Evolutionary conservation across 2,888 invertebrate species (phyloP).

Genomic region (Hemicrepidius hirtus): DNA sequence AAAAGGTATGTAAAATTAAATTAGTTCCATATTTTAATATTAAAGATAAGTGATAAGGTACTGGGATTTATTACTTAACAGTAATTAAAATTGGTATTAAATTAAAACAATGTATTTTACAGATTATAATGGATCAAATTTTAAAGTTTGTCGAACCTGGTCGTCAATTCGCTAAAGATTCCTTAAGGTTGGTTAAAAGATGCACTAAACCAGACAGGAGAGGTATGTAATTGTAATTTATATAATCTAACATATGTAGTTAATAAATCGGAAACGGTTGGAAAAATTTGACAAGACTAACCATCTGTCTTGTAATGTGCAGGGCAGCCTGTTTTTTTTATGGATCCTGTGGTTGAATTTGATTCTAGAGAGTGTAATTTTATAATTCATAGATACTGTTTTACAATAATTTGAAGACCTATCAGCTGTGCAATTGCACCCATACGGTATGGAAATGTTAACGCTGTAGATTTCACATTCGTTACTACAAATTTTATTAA

Average conservation of each 20-base stretch:
- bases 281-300: no score
- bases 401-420: no score
- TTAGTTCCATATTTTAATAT: background rate
- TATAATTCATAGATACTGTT: no score
- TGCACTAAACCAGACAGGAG: constrained; percentile 99
- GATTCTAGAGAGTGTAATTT: no score
- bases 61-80: background rate
- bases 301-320: no score
- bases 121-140: constrained; percentile 93
- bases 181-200: constrained; percentile 97
- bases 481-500: no score
- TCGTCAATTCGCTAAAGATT: constrained; percentile 98
- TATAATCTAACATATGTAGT: constrained; percentile 18
- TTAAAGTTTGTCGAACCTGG: constrained; percentile 95
- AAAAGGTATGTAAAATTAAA: constrained; percentile 17
- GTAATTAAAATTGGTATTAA: background rate
- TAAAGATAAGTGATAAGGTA: background rate
- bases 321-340: no score
- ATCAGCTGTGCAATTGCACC: no score
- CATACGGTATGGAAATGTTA: no score
- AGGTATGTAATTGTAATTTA: constrained; percentile 76
- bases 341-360: no score
- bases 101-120: background rate
- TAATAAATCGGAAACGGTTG: background rate
- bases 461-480: no score